A percentile compares a stretch with the other conserved stretches of the same genome.
Conservation (phyloP, 2,797 vertebrate genomes). For the Tamandua tetradactyla region DNA sequence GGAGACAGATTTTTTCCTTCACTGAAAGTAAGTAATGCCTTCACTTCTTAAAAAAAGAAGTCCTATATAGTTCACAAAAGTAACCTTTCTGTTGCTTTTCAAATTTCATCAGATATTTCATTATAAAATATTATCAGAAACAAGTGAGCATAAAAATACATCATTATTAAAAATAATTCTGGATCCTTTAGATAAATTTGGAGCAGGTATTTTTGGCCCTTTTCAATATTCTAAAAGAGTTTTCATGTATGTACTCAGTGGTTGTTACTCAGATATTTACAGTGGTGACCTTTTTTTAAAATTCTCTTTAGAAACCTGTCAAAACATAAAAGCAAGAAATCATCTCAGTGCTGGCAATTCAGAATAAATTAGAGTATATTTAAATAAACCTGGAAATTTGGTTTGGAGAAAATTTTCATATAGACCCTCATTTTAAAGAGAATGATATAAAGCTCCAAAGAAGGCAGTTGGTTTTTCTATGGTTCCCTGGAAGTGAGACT, state of each 20-base stretch:
- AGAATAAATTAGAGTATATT: constrained; percentile 52
- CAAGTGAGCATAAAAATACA: constrained; percentile 61
- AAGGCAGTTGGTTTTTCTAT: not conserved
- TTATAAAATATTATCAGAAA: constrained; percentile 67
- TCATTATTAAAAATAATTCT: constrained; percentile 63
- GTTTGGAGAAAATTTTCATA: constrained; percentile 18
- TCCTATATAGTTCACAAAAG: constrained; percentile 42
- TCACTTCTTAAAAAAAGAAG: constrained; percentile 19
- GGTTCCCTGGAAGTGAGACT: not conserved
- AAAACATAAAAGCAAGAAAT: constrained; percentile 32
- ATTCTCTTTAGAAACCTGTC: constrained; percentile 32
- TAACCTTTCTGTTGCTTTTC: constrained; percentile 60
- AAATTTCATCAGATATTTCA: constrained; percentile 56
- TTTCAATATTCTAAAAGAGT: constrained; percentile 22
- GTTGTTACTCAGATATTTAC: constrained; percentile 64
- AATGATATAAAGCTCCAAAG: not conserved
- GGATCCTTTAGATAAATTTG: constrained; percentile 25
- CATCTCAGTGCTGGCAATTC: constrained; percentile 29
- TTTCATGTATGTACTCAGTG: constrained; percentile 23
- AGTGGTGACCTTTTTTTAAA: constrained; percentile 15
- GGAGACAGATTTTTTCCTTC: constrained; percentile 49
- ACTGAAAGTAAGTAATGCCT: constrained; percentile 56
- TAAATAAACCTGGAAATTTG: constrained; percentile 25
- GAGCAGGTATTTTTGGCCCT: constrained; percentile 37
- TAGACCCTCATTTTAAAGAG: not conserved